Evolutionary conservation across 2,797 vertebrate genomes (phyloP), one percentile per base, ranked within the genome.

Genomic region (Phalanger gymnotis): DNA sequence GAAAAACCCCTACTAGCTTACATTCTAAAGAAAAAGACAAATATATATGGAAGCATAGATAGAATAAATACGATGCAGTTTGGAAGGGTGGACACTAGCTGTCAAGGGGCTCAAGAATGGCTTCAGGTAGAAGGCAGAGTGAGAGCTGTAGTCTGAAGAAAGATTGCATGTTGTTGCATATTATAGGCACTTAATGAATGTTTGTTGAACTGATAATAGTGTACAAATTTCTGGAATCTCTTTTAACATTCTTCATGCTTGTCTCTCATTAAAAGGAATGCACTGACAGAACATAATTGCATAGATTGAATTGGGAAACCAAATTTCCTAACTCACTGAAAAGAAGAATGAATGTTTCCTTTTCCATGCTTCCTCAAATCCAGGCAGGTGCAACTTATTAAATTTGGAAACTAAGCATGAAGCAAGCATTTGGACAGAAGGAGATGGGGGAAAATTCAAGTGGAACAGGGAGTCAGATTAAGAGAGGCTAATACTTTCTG

Each of bases 381-480:
- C 4, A 92, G 6, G 54, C 6, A 93, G 94, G 28, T 92, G 66
- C n/a, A 95, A 92, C 90, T 96, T 94, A 97, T 96, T 97, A 96
- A 98, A 98, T 93, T 61, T 93, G 95, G 96, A 91, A 94, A 96
- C 87, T 95, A 93, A 96, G 92, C 40, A 97, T 54, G 54, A 94
- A 30, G 2, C 52, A 91, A 53, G 93, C 54, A 92, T 94, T 95
- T 92, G 89, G 94, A 93, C 52, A 93, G 34, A 94, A 96, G 27
- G 28, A 90, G 91, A 92, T 31, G 30, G 52, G 90, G 22, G 19
- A 54, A 90, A 90, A 95, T 95, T 96, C 97, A 98, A 94, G 54
- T 93, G 11, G 92, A 12, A 11, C n/a, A 91, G 90, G 40, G 93
- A 94, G 91, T 97, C 55, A n/a, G 19, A 51, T 96, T 97, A 96